These are phyloP conservation scores for Cephus cinctus DNA, from an alignment of 1,140 invertebrate genomes.

Conservation along the genomic window DNA sequence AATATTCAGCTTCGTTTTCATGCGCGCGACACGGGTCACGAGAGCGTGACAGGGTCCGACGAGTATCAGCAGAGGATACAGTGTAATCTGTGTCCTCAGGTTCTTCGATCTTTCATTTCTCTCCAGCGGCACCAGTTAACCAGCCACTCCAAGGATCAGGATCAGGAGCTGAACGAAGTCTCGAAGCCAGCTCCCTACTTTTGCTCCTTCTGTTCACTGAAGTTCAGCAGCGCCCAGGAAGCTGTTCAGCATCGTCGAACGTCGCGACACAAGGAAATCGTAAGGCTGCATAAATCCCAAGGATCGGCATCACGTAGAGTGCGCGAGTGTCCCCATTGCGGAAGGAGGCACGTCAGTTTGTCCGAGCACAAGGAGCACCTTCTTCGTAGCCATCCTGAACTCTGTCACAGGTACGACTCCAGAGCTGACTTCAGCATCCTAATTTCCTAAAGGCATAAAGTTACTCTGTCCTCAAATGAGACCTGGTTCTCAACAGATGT, in stretches of 20 bases:
- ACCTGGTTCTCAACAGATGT: conserved; percentile 56
- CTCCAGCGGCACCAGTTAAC: conserved; percentile 63
- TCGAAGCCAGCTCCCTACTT: conserved; percentile 52
- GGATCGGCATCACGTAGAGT: conserved; percentile 44
- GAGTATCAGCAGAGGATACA: conserved; percentile 64
- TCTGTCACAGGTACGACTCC: conserved; percentile 59
- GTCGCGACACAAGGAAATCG: conserved; percentile 60
- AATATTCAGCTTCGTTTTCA: conserved; percentile 71
- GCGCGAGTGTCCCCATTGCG: conserved; percentile 64
- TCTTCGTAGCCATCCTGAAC: conserved; percentile 61
- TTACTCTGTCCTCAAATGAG: not conserved
- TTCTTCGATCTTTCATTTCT: conserved; percentile 62
- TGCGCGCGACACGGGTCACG: conserved; percentile 57
- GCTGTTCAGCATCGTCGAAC: conserved; percentile 68
- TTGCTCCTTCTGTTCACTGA: conserved; percentile 66
- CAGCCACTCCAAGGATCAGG: conserved; percentile 53
- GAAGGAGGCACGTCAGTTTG: conserved; percentile 54
- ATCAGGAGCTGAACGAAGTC: conserved; percentile 41
- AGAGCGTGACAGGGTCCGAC: conserved; percentile 58
- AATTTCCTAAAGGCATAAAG: no score
- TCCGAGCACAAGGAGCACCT: conserved; percentile 68
- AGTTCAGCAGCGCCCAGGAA: conserved; percentile 62
- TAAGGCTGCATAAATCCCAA: conserved; percentile 49
- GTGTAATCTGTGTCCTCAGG: conserved; percentile 60
- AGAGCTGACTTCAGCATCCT: conserved; percentile 3